Conservation (phyloP, 2,797 vertebrate species). For the Coregonus suidteri region DNA sequence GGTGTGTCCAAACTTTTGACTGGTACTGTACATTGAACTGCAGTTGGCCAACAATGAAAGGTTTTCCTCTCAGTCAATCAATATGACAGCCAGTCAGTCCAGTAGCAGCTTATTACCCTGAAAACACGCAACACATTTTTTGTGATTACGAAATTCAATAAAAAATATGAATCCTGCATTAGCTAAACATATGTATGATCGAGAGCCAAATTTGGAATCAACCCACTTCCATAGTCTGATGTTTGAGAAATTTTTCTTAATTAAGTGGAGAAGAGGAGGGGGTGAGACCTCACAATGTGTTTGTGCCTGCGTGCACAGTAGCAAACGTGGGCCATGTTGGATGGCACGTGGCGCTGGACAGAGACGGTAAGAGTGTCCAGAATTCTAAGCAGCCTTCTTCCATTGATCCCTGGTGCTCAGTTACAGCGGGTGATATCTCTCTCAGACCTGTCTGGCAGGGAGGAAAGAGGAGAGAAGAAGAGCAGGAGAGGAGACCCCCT, state of each 20-base stretch:
- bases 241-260: not conserved
- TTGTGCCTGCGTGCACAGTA: not conserved
- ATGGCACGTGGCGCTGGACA: not conserved
- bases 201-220: no score
- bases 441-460: not conserved
- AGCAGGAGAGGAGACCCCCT: not conserved
- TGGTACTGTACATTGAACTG: not conserved
- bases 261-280: not conserved
- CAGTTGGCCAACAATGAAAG: not conserved
- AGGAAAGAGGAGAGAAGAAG: not conserved
- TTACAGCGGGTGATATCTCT: conserved; percentile 5
- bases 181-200: no score
- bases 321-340: not conserved
- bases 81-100: no score
- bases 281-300: not conserved
- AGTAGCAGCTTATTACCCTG: no score
- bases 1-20: no score
- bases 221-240: no score
- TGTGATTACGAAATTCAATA: no score
- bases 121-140: no score
- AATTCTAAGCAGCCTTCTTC: conserved; percentile 12
- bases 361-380: conserved; percentile 8
- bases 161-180: no score
- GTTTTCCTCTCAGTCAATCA: not conserved
- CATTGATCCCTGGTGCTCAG: conserved; percentile 11